These are phyloP conservation scores for Darevskia mixta DNA, from an alignment of 2,797 vertebrate genomes.

Conservation along the genomic window DNA sequence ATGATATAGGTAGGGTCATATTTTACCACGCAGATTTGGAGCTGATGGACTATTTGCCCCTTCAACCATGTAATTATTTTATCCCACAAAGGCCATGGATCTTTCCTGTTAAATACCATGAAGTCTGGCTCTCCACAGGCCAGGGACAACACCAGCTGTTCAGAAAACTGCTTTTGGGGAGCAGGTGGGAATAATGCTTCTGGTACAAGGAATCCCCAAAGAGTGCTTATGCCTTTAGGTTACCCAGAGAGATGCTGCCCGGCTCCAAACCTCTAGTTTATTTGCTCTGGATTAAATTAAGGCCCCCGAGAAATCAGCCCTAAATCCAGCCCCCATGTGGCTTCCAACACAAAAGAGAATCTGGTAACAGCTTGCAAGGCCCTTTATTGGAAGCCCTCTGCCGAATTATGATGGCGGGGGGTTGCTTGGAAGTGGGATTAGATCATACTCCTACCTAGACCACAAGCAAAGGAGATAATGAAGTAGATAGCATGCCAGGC, in stretches of 20 bases:
- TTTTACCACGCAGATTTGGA: not conserved
- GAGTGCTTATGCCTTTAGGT: slow-evolving; percentile 34
- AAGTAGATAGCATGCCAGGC: not conserved
- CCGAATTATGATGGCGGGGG: fast-evolving
- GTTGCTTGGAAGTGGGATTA: not conserved
- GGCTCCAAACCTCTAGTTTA: slow-evolving; percentile 65
- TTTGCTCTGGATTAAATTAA: slow-evolving; percentile 63
- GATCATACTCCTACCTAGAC: not conserved
- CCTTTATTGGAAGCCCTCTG: slow-evolving; percentile 19
- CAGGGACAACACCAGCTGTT: not conserved
- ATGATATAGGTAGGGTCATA: not conserved
- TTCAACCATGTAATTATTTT: not conserved
- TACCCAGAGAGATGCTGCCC: slow-evolving; percentile 63
- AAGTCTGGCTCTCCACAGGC: not conserved
- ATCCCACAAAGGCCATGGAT: not conserved
- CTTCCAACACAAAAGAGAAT: slow-evolving; percentile 59
- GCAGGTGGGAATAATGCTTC: not conserved
- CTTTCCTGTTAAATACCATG: not conserved
- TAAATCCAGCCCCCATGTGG: slow-evolving; percentile 69
- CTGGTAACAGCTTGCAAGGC: slow-evolving; percentile 72
- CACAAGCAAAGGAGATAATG: slow-evolving; percentile 12
- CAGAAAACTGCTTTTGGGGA: not conserved
- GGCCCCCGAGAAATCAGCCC: slow-evolving; percentile 61
- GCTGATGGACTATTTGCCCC: not conserved
- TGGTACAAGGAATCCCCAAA: not conserved